These are phyloP conservation scores for Peromyscus melanophrys DNA, from an alignment of 2,797 vertebrate species.

Conservation along the genomic window DNA sequence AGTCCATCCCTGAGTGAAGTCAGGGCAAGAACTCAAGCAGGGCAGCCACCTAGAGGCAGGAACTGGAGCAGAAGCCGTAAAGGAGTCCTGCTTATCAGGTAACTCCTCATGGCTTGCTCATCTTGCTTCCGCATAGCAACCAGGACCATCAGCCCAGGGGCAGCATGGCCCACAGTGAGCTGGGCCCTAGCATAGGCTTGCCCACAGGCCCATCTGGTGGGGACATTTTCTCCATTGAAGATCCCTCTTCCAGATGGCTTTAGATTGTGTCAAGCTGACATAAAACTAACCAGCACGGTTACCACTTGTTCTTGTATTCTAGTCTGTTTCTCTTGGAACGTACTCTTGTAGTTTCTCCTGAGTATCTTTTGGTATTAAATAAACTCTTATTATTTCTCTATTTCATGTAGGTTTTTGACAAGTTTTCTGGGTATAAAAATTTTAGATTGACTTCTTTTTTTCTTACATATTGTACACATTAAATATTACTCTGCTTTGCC, in stretches of 20 bases:
- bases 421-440: background rate
- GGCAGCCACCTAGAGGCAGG: background rate
- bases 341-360: background rate
- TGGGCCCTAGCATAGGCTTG: no score
- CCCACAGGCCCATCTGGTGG: no score
- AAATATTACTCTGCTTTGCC: background rate
- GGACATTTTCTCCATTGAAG: no score
- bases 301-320: background rate
- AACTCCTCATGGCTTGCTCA: background rate
- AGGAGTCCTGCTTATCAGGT: no score
- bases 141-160: background rate
- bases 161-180: background rate
- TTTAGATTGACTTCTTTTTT: background rate
- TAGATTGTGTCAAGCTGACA: no score
- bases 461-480: background rate
- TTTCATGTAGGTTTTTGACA: conserved; percentile 31
- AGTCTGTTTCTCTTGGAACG: background rate
- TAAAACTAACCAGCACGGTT: no score
- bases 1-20: background rate
- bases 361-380: background rate
- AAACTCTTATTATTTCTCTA: conserved; percentile 21
- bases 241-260: no score
- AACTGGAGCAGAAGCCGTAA: no score
- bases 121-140: background rate
- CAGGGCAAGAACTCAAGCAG: background rate